These are phyloP conservation scores for Cremastinae sp. DNA, from an alignment of 2,888 invertebrate species.

Conservation along the genomic window DNA sequence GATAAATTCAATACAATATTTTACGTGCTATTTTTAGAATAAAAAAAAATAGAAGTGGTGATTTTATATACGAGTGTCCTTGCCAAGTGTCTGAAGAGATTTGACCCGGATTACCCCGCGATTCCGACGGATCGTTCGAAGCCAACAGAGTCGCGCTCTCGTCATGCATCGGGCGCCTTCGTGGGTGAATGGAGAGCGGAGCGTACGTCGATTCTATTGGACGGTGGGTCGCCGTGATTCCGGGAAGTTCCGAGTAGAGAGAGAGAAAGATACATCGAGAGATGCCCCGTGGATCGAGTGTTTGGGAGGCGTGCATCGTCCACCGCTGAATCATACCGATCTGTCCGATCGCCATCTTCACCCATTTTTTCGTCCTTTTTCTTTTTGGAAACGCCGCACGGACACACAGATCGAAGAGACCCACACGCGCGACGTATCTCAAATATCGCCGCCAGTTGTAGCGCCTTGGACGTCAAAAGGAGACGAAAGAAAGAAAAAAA, in stretches of 20 bases:
- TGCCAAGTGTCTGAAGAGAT: too few relatives aligned
- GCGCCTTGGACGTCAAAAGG: conserved; percentile 1
- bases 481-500: background rate
- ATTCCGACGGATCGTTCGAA: conserved; percentile 3
- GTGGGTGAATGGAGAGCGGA: conserved; percentile 38
- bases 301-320: conserved; percentile 69
- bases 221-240: conserved; percentile 52
- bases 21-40: too few relatives aligned
- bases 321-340: conserved; percentile 72
- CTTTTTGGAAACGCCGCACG: conserved; percentile 7
- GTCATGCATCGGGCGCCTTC: conserved; percentile 41
- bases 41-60: too few relatives aligned
- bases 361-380: conserved; percentile 64
- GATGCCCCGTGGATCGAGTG: conserved; percentile 21
- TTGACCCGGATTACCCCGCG: conserved; percentile 2
- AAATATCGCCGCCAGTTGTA: conserved; percentile 42
- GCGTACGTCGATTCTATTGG: conserved; percentile 58
- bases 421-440: conserved; percentile 26
- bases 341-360: conserved; percentile 70
- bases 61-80: too few relatives aligned
- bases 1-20: too few relatives aligned
- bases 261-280: background rate
- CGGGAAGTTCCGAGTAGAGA: conserved; percentile 47
- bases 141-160: conserved; percentile 27
- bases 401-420: background rate